Evolutionary conservation across 1,140 invertebrate genomes (phyloP), one percentile per base, ranked within the genome.

Genomic region (Xylocopa sonorina): DNA sequence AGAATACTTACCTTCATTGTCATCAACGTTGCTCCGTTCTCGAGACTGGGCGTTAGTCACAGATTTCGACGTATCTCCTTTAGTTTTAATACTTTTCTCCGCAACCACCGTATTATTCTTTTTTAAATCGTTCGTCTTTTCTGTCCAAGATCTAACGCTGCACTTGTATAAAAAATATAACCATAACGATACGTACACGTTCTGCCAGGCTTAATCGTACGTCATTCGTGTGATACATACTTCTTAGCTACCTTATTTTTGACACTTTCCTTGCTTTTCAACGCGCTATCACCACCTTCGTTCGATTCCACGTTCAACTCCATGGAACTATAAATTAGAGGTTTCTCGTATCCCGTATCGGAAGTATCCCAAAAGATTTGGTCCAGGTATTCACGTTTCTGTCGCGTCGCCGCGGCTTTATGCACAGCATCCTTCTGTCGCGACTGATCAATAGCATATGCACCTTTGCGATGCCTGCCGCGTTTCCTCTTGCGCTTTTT

Each of bases 341-440:
- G 87, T n/a, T 76, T 50, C 43, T 86, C 87, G 73, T 86, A 88
- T 16, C 48, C 78, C 14, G 68, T 78, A 50, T 87, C 63, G 58
- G 67, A 29, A 3, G 58, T 67, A 53, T 71, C 24, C 63, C 74
- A 67, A 58, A 74, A 63, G 29, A 53, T 68, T 34, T 75, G 63
- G 58, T 78, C 51, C n/a, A 50, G 12, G 29, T 85, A 75, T 24
- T 72, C 80, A 4, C 83, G 75, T 46, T 88, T 88, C 46, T 27
- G 55, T 58, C 87, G 63, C 43, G 62, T 62, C 14, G 55, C n/a
- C 1, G 66, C 41, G 3, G 57, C 69, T 64, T 63, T 63, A 10
- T 46, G 74, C 51, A 16, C 14, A 27, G 53, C 24, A 41, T 50
- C 27, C 74, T 88, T 43, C 27, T 43, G 34, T 66, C 41, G 50